phyloP scores from a whole-genome alignment of 2,888 invertebrate genomes.

The Eupithecia vulgata region DNA sequence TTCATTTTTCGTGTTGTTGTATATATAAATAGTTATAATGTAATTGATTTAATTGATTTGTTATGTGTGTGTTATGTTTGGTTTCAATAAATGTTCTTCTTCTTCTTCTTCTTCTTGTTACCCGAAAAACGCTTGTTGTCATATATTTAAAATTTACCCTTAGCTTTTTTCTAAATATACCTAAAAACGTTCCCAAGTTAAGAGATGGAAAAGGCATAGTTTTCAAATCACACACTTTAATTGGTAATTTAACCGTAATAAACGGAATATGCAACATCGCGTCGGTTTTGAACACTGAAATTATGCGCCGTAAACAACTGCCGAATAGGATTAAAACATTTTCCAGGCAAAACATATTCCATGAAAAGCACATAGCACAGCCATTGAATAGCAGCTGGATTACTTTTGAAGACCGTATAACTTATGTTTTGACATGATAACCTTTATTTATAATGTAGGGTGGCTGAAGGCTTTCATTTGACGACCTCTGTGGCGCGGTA shows the following conservation, averaged over 20 bases:
- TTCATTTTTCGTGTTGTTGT: too few relatives aligned
- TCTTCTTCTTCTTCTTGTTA: too few relatives aligned
- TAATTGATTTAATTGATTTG: too few relatives aligned
- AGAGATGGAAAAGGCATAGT: not conserved
- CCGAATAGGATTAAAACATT: slow-evolving; percentile 47
- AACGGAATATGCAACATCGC: slow-evolving; percentile 30
- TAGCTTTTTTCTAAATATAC: not conserved
- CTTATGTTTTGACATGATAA: not conserved
- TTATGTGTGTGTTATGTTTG: too few relatives aligned
- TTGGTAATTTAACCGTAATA: slow-evolving; percentile 23
- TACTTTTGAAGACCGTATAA: not conserved
- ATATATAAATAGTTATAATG: too few relatives aligned
- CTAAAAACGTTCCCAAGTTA: not conserved
- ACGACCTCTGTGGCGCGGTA: too few relatives aligned
- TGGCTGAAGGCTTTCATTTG: too few relatives aligned
- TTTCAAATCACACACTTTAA: slow-evolving; percentile 32
- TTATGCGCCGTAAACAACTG: slow-evolving; percentile 44
- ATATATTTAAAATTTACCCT: not conserved
- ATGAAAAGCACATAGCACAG: slow-evolving; percentile 38
- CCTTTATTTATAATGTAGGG: not conserved
- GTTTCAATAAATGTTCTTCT: too few relatives aligned
- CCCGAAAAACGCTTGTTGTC: too few relatives aligned
- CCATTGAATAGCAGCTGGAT: not conserved
- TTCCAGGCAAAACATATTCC: slow-evolving; percentile 44
- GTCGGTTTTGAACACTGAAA: slow-evolving; percentile 36